Base-by-base conservation (phyloP, 1,140 invertebrate species). In the Aphelenchoides besseyi region DNA sequence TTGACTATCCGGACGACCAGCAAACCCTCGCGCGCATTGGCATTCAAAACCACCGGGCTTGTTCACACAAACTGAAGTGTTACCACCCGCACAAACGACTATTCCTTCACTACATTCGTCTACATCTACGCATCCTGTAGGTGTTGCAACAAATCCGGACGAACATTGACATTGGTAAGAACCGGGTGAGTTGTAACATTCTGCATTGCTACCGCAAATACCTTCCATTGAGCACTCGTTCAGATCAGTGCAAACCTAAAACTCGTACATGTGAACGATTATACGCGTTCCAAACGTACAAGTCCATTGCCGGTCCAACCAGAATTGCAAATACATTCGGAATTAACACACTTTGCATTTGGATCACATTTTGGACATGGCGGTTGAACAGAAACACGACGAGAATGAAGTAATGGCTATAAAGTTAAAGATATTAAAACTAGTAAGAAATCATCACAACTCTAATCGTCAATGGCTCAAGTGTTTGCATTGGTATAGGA, bases 301-400 rank as follows among this genome's bases (percentile, higher is more conserved):
- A 63, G 36, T 53, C 75, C 75, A 76, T 79, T 62, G 16, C 75
- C 75, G 9, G 12, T 5, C 75, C 75, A 77, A 33, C 75, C 75
- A 3, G 62, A 33, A 26, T 61, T 32, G 57, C 75, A 77, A 23
- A 52, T 23, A 41, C 75, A 77, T 29, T 53, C 41, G 32, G 55
- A 41, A 3, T 64, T 35, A 26, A 35, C 37, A 36, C 74, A 75
- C 26, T 72, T 12, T 32, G 76, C 74, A 48, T 69, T 76, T 18
- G 41, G 35, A 33, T 76, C 35, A 53, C 74, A 76, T 52, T 16
- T 26, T 35, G 54, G 63, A 54, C 74, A 79, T 9, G 30, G 2
- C 8, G 33, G 28, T 35, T 33, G n/a, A 23, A 18, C 67, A 28
- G 29, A 61, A 29, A 28, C 52, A 28, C 54, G 70, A 12, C 23